phyloP scores from a whole-genome alignment of 2,113 vertebrate species.

The Morone saxatilis region DNA sequence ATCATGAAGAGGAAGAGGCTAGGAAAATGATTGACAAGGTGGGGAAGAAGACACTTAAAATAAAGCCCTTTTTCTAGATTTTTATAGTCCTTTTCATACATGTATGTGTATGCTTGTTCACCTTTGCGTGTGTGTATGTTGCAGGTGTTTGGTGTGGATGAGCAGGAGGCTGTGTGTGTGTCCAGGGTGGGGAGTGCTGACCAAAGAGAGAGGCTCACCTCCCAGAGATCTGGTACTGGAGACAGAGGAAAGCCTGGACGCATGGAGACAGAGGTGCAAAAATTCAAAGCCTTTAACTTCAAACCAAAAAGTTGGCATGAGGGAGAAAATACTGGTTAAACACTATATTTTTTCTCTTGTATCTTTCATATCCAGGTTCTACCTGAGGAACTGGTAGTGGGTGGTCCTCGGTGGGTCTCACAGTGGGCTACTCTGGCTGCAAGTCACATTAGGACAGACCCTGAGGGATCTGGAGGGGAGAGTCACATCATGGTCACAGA shows the following conservation, averaged over 20 bases:
- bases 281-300: background rate
- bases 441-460: constrained; percentile 93
- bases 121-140: constrained; percentile 21
- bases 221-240: constrained; percentile 75
- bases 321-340: background rate
- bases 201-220: constrained; percentile 81
- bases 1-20: constrained; percentile 91
- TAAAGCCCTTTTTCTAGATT: background rate
- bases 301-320: background rate
- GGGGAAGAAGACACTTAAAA: constrained; percentile 42
- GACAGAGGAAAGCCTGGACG: constrained; percentile 85
- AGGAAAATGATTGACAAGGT: constrained; percentile 97
- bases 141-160: constrained; percentile 95
- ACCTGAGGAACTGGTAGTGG: constrained; percentile 87
- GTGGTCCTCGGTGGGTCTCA: constrained; percentile 94
- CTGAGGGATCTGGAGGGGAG: constrained; percentile 89
- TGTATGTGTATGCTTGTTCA: background rate
- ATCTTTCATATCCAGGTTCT: constrained; percentile 63
- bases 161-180: constrained; percentile 89
- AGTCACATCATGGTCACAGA: constrained; percentile 81
- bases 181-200: constrained; percentile 87
- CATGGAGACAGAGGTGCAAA: constrained; percentile 75
- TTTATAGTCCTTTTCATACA: background rate
- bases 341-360: background rate
- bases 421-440: constrained; percentile 97